Conservation (phyloP, 2,113 vertebrate species). For the Phrynocephalus versicolor region DNA sequence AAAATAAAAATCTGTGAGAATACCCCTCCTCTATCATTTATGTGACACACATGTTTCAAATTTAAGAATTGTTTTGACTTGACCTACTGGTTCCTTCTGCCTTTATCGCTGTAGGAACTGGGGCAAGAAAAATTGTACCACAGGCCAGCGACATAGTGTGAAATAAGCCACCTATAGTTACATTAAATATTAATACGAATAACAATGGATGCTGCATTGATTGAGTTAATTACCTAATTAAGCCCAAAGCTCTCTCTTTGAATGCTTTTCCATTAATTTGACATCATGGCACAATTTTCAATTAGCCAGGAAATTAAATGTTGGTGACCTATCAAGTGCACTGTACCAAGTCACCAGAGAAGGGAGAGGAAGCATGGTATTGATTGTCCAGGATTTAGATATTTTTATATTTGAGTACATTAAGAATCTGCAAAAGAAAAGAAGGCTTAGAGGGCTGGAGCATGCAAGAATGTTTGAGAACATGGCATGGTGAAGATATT, state of each 20-base stretch:
- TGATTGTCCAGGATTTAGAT: rapidly evolving
- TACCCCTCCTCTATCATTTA: not conserved
- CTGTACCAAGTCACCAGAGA: not conserved
- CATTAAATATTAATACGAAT: conserved; percentile 34
- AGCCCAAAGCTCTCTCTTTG: conserved; percentile 15
- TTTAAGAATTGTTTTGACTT: not conserved
- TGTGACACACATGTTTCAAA: not conserved
- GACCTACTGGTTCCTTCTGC: not conserved
- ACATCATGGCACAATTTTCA: conserved; percentile 9
- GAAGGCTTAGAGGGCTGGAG: not conserved
- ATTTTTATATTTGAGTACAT: conserved; percentile 1
- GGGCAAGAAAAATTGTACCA: not conserved
- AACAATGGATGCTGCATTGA: conserved; percentile 28
- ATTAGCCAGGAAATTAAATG: not conserved
- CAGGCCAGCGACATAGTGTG: not conserved
- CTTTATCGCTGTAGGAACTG: conserved; percentile 32
- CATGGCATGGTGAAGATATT: not conserved
- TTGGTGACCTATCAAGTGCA: conserved; percentile 26
- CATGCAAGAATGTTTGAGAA: not conserved
- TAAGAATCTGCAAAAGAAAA: not conserved
- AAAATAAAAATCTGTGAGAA: not conserved
- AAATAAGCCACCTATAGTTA: not conserved
- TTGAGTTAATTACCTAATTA: conserved; percentile 36
- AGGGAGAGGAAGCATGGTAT: not conserved
- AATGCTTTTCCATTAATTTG: conserved; percentile 24